Base-by-base conservation (phyloP, 2,888 invertebrate species). In the Monochamus alternatus region DNA sequence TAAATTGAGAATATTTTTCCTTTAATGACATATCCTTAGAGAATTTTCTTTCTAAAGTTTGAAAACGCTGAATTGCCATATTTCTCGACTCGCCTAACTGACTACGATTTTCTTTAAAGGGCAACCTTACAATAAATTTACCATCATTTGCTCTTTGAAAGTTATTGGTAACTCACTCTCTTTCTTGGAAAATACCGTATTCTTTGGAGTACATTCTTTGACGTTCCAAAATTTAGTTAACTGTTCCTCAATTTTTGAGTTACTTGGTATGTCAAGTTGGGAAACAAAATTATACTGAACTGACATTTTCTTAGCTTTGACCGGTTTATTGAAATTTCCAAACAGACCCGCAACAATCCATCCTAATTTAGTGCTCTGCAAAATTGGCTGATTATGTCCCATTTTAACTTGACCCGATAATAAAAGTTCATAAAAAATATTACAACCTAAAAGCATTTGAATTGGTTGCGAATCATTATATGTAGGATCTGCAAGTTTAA, bases 291-390 rank as follows among this genome's bases (percentile, higher is more conserved):
- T 55, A 55, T 3, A 55, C 52, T 55, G 12, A 8, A 55, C 52
- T 55, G 52, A 12, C 12, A 2, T 44, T 30, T 66, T 66, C 44
- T 47, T 44, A 38, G 38, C 32, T 14, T 44, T 3, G 43, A n/a
- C 12, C 5, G 30, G 22, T 38, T 43, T 30, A 9, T 38, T 22
- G 10, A 66, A 43, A 12, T 30, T 55, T 12, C 52, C 2, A 55
- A 59, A 59, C 44, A 32, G 51, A n/a, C 73, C 75, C 1, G 73
- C 62, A 43, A 75, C 32, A 9, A 73, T 59, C 58, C 58, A 58
- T 7, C 58, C 58, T 3, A 58, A 58, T 9, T 10, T 5, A 5
- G 52, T 52, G 7, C 14, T 52, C 9, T 52, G 52, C 0, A 52
- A 9, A 52, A 52, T 52, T 52, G 52, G 52, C 10, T 52, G 52